Evolutionary conservation across 2,888 invertebrate species (phyloP).

Genomic region (Siphlonurus alternatus): DNA sequence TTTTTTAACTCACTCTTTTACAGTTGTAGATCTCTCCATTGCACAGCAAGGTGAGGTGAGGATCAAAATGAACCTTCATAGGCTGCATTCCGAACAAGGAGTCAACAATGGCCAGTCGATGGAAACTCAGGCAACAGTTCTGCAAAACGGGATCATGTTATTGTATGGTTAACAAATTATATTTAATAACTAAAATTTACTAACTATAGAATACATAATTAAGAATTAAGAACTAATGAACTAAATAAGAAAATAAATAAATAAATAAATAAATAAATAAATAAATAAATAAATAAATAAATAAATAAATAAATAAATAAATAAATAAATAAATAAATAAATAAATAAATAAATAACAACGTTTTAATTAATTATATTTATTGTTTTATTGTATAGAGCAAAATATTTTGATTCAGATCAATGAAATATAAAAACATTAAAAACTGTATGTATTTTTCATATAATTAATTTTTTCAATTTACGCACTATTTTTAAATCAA

Average conservation of each 20-base stretch:
- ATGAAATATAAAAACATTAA: neutral
- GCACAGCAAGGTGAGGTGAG: conserved; percentile 46
- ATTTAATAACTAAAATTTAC: neutral
- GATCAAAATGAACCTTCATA: conserved; percentile 48
- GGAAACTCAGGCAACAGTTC: conserved; percentile 48
- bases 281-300: neutral
- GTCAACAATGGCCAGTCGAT: conserved; percentile 52
- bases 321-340: neutral
- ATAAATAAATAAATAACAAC: neutral
- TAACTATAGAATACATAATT: neutral
- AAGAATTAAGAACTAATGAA: neutral
- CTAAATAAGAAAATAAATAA: no score
- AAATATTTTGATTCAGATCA: neutral
- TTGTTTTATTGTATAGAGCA: neutral
- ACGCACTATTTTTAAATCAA: no score
- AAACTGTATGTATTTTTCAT: neutral
- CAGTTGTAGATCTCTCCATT: conserved; percentile 81
- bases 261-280: neutral
- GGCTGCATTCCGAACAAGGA: conserved; percentile 60
- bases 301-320: neutral
- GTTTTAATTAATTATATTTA: neutral
- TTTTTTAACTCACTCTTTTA: conserved; percentile 29
- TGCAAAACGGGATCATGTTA: conserved; percentile 23
- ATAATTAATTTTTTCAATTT: neutral
- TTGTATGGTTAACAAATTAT: conserved; percentile 3